Base-by-base conservation (phyloP, 2,797 vertebrate genomes). In the Channa striata region DNA sequence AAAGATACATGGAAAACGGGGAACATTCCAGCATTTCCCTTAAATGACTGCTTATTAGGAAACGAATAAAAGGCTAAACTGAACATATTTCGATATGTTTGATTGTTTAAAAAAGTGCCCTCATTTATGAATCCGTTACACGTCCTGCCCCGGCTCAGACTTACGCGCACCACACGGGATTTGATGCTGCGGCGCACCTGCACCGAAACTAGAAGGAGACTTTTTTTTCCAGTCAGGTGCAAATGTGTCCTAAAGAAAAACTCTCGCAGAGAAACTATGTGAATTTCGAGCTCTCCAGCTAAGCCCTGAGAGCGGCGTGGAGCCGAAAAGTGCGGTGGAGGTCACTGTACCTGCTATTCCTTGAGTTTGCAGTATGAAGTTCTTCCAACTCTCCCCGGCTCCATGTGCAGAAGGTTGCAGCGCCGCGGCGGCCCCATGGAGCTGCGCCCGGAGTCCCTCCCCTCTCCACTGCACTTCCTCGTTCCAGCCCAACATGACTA, bases 381-480 rank as follows among this genome's bases (percentile, higher is more conserved):
- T 94, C 88, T 94, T 93, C 95, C 93, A 94, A 90, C 92, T 92
- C 89, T 93, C 93, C 88, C 91, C 93, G 79, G 94, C 94, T 96
- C 95, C 94, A 95, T 95, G 95, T 94, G 95, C 92, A 83, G 88
- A 86, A 86, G 91, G 94, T 92, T 92, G 90, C 88, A 93, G 89
- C 87, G 91, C 93, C 82, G 93, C 93, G 52, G 93, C 91, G 88
- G 93, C 93, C 86, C 93, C 94, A 92, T 94, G 94, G 93, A 95
- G 92, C 93, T 93, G 91, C 79, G 93, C 82, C 91, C 94, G 78
- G 90, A 91, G 95, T 93, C 95, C 96, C 95, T 95, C 95, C 96
- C 96, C 95, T 94, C 92, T 93, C 95, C 94, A 94, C 93, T 92
- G 93, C 91, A 95, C 96, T 96, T 96, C 96, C 96, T 96, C 95